Conservation (phyloP, 2,113 vertebrate genomes). For the Halichoeres trimaculatus region DNA sequence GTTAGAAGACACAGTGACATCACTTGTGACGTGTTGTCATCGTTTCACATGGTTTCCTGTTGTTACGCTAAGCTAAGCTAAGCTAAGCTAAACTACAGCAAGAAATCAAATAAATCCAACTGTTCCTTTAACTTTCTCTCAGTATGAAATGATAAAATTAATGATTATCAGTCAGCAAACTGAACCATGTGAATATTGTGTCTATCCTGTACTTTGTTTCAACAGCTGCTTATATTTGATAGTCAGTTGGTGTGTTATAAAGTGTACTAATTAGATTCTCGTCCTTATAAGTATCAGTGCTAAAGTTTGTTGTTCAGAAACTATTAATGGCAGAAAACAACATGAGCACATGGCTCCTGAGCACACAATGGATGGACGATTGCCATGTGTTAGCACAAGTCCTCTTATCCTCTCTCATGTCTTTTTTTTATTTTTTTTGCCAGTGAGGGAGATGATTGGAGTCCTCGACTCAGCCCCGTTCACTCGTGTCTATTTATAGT, state of each 20-base stretch:
- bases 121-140: background rate
- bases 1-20: constrained; percentile 2
- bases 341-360: background rate
- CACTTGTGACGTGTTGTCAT: background rate
- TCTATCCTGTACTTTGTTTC: background rate
- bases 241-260: background rate
- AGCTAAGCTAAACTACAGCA: background rate
- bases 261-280: background rate
- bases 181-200: background rate
- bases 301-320: background rate
- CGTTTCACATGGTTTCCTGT: background rate
- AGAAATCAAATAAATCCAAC: background rate
- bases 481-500: constrained; percentile 77
- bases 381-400: constrained; percentile 27
- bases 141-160: background rate
- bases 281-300: background rate
- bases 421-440: constrained; percentile 39
- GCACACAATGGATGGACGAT: constrained; percentile 3
- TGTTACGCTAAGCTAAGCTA: background rate
- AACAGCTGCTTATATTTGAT: constrained; percentile 5
- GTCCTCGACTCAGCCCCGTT: constrained; percentile 63
- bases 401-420: constrained; percentile 25
- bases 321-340: background rate
- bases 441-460: constrained; percentile 65
- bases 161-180: background rate